These are phyloP conservation scores for Aleadryas rufinucha DNA, from an alignment of 2,113 vertebrate species.

Conservation along the genomic window DNA sequence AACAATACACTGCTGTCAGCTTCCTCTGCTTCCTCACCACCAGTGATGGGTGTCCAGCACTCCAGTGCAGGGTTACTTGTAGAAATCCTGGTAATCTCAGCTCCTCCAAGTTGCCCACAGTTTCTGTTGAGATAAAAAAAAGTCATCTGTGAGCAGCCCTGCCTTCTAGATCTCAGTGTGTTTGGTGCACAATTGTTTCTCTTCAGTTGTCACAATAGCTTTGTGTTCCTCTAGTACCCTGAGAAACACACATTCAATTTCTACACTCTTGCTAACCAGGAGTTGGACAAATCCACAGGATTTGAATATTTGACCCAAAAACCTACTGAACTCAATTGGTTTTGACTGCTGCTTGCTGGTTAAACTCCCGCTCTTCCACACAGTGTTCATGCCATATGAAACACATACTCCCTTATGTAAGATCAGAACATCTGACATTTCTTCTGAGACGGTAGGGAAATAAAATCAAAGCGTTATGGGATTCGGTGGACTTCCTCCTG, in stretches of 20 bases:
- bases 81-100: neutral
- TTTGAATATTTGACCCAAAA: neutral
- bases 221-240: neutral
- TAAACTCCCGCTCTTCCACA: neutral
- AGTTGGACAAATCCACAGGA: neutral
- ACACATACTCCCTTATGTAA: fast-evolving
- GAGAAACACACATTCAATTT: neutral
- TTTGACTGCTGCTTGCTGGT: neutral
- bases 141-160: neutral
- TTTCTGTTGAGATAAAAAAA: neutral
- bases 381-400: fast-evolving
- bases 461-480: neutral
- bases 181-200: neutral
- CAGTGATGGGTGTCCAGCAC: neutral
- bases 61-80: neutral
- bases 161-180: neutral
- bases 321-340: neutral
- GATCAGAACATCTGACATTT: neutral
- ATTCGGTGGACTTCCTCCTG: neutral
- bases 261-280: neutral
- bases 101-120: neutral
- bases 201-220: neutral
- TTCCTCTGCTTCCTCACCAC: neutral
- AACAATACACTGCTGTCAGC: neutral
- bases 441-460: neutral